Conservation (phyloP, 2,888 invertebrate species). For the Apotomis turbidana region DNA sequence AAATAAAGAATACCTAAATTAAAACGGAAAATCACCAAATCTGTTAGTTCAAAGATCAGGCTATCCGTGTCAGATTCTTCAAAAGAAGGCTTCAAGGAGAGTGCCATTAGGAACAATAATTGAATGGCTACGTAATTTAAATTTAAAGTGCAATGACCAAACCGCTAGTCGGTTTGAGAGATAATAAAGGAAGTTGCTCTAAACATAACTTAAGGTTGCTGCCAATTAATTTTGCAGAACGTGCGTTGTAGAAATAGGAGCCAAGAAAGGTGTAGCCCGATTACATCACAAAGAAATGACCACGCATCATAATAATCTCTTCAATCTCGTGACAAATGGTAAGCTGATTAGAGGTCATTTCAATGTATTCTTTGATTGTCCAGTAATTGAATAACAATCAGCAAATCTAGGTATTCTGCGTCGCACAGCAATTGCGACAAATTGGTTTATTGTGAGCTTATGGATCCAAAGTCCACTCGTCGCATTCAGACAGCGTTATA, state of each 20-base stretch:
- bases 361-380: not conserved
- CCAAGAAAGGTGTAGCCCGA: constrained; percentile 49
- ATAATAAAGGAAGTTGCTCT: constrained; percentile 58
- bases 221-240: constrained; percentile 56
- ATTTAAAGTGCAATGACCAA: constrained; percentile 54
- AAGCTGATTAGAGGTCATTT: constrained; percentile 6
- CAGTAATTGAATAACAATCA: constrained; percentile 28
- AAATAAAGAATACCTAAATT: not conserved
- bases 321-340: not conserved
- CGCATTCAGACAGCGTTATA: constrained; percentile 51
- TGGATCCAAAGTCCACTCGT: constrained; percentile 59
- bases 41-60: constrained; percentile 44
- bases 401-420: constrained; percentile 42
- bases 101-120: constrained; percentile 6
- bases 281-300: constrained; percentile 25
- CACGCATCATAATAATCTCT: not conserved
- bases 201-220: constrained; percentile 52
- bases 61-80: constrained; percentile 44
- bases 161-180: constrained; percentile 47
- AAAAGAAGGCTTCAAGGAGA: constrained; percentile 21
- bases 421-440: constrained; percentile 49
- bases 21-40: constrained; percentile 44
- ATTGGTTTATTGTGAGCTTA: constrained; percentile 54
- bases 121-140: constrained; percentile 28
- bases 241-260: constrained; percentile 53